A percentile compares a stretch with the other conserved stretches of the same genome.
Conservation (phyloP, 2,797 vertebrate species). For the Sylvia borin region DNA sequence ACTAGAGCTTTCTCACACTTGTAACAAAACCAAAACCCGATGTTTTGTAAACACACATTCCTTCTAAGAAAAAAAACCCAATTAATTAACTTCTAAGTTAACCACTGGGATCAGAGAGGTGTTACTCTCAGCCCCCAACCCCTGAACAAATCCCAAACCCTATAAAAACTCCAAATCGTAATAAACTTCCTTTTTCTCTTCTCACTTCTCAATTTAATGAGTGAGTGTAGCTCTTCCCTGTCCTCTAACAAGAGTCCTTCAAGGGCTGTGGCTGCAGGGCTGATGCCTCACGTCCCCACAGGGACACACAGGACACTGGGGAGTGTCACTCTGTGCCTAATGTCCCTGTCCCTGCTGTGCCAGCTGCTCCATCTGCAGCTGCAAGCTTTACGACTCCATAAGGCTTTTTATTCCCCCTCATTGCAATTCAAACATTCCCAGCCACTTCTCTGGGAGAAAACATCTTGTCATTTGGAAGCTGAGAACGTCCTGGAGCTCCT, state of each 20-base stretch:
- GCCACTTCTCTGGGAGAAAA: background rate
- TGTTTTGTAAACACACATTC: too few relatives aligned
- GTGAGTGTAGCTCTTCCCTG: too few relatives aligned
- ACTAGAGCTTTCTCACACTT: too few relatives aligned
- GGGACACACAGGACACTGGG: background rate
- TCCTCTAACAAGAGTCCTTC: background rate
- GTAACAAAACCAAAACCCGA: too few relatives aligned
- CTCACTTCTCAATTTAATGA: too few relatives aligned
- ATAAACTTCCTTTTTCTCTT: too few relatives aligned
- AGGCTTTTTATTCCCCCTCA: background rate
- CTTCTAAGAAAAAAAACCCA: too few relatives aligned
- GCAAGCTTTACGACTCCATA: background rate
- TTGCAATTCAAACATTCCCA: background rate
- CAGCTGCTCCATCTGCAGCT: background rate
- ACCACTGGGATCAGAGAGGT: too few relatives aligned
- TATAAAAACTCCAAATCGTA: too few relatives aligned
- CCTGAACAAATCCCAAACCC: too few relatives aligned
- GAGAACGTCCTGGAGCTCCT: background rate
- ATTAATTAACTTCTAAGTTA: too few relatives aligned
- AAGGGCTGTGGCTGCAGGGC: background rate
- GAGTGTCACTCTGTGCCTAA: background rate
- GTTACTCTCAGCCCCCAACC: too few relatives aligned
- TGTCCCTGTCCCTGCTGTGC: background rate
- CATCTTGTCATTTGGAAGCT: background rate
- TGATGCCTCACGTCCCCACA: background rate